These are phyloP conservation scores for Protobothrops flavoviridis DNA, from an alignment of 2,113 vertebrate species.

Conservation along the genomic window DNA sequence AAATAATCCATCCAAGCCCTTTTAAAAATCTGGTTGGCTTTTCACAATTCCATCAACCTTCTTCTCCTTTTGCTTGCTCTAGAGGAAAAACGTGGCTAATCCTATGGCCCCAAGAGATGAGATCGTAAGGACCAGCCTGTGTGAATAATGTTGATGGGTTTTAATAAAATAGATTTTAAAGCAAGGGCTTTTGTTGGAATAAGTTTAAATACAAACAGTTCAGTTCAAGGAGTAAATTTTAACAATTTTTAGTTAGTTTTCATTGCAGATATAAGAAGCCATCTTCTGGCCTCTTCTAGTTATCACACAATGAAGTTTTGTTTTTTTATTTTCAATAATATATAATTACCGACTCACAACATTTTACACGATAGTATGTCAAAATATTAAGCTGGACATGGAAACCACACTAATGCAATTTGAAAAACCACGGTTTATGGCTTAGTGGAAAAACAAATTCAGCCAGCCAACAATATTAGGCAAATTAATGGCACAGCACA, in stretches of 20 bases:
- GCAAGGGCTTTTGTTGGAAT: neutral
- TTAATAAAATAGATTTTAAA: neutral
- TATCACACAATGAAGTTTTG: neutral
- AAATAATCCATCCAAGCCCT: neutral
- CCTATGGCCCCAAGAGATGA: neutral
- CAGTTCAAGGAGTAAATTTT: neutral
- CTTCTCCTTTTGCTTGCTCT: neutral
- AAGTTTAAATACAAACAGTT: neutral
- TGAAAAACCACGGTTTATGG: neutral
- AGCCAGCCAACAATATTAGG: neutral
- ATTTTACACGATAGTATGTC: neutral
- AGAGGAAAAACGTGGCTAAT: neutral
- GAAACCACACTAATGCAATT: neutral
- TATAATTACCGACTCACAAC: neutral
- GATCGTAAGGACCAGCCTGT: neutral
- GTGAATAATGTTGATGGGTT: neutral
- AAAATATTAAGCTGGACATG: neutral
- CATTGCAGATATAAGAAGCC: slow-evolving; percentile 29
- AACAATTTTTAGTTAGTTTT: neutral
- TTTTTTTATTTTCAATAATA: neutral
- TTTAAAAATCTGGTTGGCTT: neutral
- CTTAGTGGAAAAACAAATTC: neutral
- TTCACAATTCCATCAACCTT: neutral
- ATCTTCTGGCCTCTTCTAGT: slow-evolving; percentile 40
- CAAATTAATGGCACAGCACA: neutral